phyloP scores from a whole-genome alignment of 2,888 invertebrate species.

The Hermaeophaga mercurialis region DNA sequence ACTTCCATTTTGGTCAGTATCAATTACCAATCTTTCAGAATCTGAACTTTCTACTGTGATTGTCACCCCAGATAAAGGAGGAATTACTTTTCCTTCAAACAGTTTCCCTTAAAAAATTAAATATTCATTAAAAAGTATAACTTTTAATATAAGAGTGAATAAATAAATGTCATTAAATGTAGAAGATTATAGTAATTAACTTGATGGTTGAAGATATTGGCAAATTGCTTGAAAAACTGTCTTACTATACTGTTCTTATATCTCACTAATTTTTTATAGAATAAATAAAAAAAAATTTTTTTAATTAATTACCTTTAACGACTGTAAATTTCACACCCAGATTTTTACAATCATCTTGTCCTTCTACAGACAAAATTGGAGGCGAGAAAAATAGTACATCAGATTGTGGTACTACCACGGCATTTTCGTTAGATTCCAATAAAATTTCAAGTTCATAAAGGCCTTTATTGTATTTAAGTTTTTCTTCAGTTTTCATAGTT shows the following conservation, averaged over 20 bases:
- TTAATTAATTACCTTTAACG: slow-evolving; percentile 47
- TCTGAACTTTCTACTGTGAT: slow-evolving; percentile 60
- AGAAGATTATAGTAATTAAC: too few relatives aligned
- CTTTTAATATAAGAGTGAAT: too few relatives aligned
- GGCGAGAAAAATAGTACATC: slow-evolving; percentile 74
- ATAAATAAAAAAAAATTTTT: background rate
- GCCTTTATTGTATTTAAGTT: slow-evolving; percentile 39
- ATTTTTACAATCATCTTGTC: slow-evolving; percentile 71
- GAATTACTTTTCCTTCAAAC: slow-evolving; percentile 70
- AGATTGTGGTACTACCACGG: slow-evolving; percentile 71
- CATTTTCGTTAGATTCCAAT: slow-evolving; percentile 61
- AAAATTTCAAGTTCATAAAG: slow-evolving; percentile 56
- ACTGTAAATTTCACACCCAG: slow-evolving; percentile 63
- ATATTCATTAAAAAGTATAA: too few relatives aligned
- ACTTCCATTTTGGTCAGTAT: slow-evolving; percentile 72
- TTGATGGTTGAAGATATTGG: too few relatives aligned
- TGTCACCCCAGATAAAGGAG: slow-evolving; percentile 66
- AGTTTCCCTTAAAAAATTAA: slow-evolving; percentile 43
- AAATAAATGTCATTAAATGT: too few relatives aligned
- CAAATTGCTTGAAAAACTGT: too few relatives aligned
- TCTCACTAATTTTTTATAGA: background rate
- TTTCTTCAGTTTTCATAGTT: slow-evolving; percentile 29
- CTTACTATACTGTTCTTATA: too few relatives aligned
- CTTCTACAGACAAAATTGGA: slow-evolving; percentile 64
- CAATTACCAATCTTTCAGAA: slow-evolving; percentile 56